Percentiles rank a stretch among this genome's conserved stretches.
Conservation (phyloP, 2,113 vertebrate genomes). For the Pelecanoides urinatrix region DNA sequence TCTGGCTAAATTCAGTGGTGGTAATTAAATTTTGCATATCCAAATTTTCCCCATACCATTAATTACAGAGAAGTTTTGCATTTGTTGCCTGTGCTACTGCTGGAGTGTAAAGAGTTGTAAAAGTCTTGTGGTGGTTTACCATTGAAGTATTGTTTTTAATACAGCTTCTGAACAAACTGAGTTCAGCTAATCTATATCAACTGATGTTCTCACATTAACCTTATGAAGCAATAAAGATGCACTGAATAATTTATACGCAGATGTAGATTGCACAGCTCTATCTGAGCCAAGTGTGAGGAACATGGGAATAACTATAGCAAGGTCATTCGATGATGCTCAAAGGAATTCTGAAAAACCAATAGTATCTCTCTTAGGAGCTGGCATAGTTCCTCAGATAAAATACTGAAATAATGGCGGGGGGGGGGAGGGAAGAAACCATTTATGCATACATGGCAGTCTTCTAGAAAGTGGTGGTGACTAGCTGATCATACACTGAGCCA, state of each 20-base stretch:
- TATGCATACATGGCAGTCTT: background rate
- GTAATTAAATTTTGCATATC: background rate
- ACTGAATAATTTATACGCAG: conserved; percentile 45
- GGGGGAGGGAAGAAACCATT: fast-evolving
- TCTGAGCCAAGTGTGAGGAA: conserved; percentile 8
- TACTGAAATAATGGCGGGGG: background rate
- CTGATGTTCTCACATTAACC: background rate
- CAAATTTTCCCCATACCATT: background rate
- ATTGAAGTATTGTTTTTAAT: background rate
- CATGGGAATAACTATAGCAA: background rate
- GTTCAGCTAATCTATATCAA: background rate
- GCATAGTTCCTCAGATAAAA: background rate
- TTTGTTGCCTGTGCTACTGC: background rate
- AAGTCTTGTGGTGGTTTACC: background rate
- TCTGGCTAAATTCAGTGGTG: background rate
- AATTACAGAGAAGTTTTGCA: background rate
- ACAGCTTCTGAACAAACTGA: background rate
- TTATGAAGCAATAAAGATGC: conserved; percentile 13
- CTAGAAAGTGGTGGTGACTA: background rate
- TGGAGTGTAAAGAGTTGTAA: background rate
- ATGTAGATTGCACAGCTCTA: background rate
- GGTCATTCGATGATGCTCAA: background rate
- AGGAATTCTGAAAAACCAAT: background rate
- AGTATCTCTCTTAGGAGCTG: background rate
- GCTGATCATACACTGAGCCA: background rate